Conservation (phyloP, 2,113 vertebrate species). For the Typhlomys cinereus region DNA sequence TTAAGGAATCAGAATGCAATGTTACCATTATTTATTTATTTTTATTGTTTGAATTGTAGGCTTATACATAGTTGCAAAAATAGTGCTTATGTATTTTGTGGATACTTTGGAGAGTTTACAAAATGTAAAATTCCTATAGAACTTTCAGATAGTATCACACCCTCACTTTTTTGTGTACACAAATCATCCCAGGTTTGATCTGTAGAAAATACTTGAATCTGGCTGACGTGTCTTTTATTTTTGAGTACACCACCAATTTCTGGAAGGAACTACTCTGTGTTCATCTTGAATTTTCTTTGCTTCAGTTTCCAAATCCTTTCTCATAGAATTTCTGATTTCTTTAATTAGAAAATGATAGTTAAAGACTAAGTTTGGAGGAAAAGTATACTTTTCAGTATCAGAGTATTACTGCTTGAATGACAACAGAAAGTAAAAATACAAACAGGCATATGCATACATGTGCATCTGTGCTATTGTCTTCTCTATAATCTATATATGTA, state of each 20-base stretch:
- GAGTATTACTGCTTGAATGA: neutral
- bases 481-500: neutral
- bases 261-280: neutral
- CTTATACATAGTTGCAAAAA: neutral
- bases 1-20: neutral
- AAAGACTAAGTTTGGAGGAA: neutral
- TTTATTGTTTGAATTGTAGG: neutral
- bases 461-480: neutral
- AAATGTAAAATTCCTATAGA: neutral
- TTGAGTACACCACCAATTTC: conserved; percentile 16
- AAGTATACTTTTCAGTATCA: neutral
- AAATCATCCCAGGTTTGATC: neutral
- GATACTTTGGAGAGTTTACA: neutral
- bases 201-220: neutral
- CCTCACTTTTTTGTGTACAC: neutral
- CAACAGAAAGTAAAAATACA: neutral
- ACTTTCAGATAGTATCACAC: neutral
- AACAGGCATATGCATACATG: neutral
- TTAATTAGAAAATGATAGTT: conserved; percentile 34
- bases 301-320: neutral
- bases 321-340: neutral
- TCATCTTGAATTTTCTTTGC: neutral
- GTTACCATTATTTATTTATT: neutral
- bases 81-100: neutral
- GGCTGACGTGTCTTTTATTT: neutral